These are phyloP conservation scores for Chauna torquata DNA, from an alignment of 2,113 vertebrate genomes.

Conservation along the genomic window DNA sequence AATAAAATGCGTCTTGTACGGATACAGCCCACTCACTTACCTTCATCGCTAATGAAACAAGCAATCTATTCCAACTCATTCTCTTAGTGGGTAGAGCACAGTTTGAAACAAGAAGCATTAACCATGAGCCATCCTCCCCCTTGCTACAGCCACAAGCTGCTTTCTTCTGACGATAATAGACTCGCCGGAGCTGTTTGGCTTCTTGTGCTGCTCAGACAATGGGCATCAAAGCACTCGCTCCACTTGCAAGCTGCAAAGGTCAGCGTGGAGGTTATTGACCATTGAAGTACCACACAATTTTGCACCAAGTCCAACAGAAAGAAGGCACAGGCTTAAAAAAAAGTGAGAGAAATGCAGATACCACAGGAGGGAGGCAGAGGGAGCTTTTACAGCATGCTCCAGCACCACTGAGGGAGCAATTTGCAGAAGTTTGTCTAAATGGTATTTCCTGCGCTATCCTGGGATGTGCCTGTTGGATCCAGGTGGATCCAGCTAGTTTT, in stretches of 20 bases:
- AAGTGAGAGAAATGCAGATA: neutral
- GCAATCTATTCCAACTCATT: neutral
- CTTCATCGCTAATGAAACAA: neutral
- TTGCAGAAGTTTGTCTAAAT: neutral
- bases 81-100: neutral
- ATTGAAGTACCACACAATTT: neutral
- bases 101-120: neutral
- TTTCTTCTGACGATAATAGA: neutral
- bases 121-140: neutral
- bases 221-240: neutral
- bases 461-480: neutral
- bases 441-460: fast-evolving
- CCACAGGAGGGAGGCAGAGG: slow-evolving; percentile 49
- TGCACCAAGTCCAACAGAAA: neutral
- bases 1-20: neutral
- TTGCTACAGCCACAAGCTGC: neutral
- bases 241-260: neutral
- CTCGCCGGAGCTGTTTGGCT: neutral
- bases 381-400: neutral
- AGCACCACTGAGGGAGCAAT: fast-evolving
- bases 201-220: neutral
- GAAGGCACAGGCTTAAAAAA: neutral
- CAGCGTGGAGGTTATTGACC: neutral
- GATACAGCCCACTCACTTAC: neutral
- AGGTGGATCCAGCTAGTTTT: neutral